Percentiles rank a stretch among this genome's conserved stretches.
These are phyloP conservation scores for Pipistrellus pipistrellus DNA, from an alignment of 2,797 vertebrate species.

Conservation along the genomic window DNA sequence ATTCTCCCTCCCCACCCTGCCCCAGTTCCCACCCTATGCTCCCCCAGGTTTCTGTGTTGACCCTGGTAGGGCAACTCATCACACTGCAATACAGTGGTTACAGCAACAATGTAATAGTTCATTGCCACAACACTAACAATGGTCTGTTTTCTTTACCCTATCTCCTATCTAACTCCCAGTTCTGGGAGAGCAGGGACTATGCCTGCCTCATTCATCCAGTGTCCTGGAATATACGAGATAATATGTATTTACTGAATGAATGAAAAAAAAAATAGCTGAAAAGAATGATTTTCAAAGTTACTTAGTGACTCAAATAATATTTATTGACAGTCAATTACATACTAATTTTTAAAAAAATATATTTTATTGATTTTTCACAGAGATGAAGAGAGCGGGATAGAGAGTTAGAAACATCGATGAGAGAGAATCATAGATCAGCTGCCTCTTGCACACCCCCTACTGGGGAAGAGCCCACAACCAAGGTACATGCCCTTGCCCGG, in stretches of 20 bases:
- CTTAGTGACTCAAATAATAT: slow-evolving; percentile 42
- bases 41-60: neutral
- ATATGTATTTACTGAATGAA: slow-evolving; percentile 25
- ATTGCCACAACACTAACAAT: neutral
- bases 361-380: too few relatives aligned
- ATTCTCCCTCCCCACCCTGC: neutral
- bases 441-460: too few relatives aligned
- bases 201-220: neutral
- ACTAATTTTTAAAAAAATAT: slow-evolving; percentile 10
- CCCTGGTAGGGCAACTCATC: neutral
- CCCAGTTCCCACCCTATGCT: neutral
- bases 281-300: slow-evolving; percentile 57
- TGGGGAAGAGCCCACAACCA: too few relatives aligned
- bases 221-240: neutral
- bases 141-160: neutral
- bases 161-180: neutral
- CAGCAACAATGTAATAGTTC: neutral
- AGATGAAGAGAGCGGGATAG: too few relatives aligned
- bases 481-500: too few relatives aligned
- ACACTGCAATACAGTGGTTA: neutral
- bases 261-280: neutral
- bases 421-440: too few relatives aligned
- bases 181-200: neutral
- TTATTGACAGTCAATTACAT: neutral
- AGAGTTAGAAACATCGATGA: too few relatives aligned